Conservation (phyloP, 2,888 invertebrate genomes). For the Leucophora obtusa region DNA sequence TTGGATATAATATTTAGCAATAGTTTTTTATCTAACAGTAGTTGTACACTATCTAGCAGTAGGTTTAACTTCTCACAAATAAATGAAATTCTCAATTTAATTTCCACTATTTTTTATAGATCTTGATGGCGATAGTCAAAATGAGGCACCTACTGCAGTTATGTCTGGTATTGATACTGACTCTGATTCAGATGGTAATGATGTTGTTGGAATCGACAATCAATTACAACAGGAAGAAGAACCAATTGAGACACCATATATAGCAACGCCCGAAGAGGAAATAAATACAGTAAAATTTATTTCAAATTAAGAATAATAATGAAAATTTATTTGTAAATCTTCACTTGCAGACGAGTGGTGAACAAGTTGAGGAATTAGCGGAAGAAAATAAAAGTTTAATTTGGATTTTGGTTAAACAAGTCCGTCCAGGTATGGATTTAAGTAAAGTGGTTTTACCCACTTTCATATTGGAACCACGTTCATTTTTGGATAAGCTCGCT, state of each 20-base stretch:
- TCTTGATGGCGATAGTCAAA: constrained; percentile 86
- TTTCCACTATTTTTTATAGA: constrained; percentile 78
- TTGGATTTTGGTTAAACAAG: constrained; percentile 96
- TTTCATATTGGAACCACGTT: constrained; percentile 95
- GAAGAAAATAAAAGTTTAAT: constrained; percentile 97
- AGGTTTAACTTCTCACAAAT: background rate
- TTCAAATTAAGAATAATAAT: background rate
- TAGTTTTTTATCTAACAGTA: background rate
- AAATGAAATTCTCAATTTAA: background rate
- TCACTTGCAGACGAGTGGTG: constrained; percentile 81
- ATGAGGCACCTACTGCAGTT: constrained; percentile 81
- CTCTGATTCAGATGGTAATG: constrained; percentile 81
- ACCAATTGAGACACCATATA: constrained; percentile 82
- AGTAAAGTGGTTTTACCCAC: constrained; percentile 91
- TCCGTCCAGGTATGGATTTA: constrained; percentile 96
- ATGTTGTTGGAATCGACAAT: constrained; percentile 61
- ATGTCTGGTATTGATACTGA: constrained; percentile 79
- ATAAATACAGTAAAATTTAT: constrained; percentile 80
- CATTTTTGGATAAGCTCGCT: constrained; percentile 94
- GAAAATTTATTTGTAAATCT: background rate
- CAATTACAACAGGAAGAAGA: constrained; percentile 68
- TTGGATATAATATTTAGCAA: background rate
- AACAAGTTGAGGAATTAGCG: constrained; percentile 93
- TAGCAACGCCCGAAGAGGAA: constrained; percentile 81
- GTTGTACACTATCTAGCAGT: background rate